Evolutionary conservation across 2,797 vertebrate genomes (phyloP), one percentile per base, ranked within the genome.

Genomic region (Scarus forsteni): DNA sequence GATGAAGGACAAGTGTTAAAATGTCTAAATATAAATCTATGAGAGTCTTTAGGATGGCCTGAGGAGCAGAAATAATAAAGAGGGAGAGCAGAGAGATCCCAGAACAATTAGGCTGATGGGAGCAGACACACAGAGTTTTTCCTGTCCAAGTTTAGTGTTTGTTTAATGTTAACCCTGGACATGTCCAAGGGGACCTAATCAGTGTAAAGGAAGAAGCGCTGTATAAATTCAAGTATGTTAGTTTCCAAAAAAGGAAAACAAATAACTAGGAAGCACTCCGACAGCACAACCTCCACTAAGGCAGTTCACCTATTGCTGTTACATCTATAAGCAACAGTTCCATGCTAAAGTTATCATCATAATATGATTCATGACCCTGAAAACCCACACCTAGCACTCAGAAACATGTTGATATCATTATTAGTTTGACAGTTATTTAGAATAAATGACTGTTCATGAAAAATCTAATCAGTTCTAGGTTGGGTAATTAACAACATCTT

Each of bases 21-120:
- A 10, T 27, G 3, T 35, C 74, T 70, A 73, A 76, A 80, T 68
- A 69, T 64, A 68, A 12, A 50, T 43, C 62, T 56, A 6, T 34
- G 27, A 27, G 10, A 11, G n/a, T 27, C 60, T 61, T 66, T 51
- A 38, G 12, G 6, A 15, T 55, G 38, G 39, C 53, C 68, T 0
- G 10, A 58, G 45, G 16, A 60, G 1, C 42, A 64, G 18, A 16
- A 15, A 18, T 51, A 27, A 54, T 7, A 42, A 42, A 54, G 64
- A 49, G 6, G 2, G 39, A 62, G 64, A 64, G 36, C 48, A 43
- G 44, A 5, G 40, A 46, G 16, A 68, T 48, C 56, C n/a, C 55
- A 38, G 14, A 79, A 63, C 60, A 67, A 66, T 56, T 9, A 46
- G 27, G 5, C 49, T 42, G 35, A 11, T 16, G 43, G 11, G 67